Evolutionary conservation across 2,113 vertebrate genomes (phyloP).

Genomic region (Amblyornis subalaris): DNA sequence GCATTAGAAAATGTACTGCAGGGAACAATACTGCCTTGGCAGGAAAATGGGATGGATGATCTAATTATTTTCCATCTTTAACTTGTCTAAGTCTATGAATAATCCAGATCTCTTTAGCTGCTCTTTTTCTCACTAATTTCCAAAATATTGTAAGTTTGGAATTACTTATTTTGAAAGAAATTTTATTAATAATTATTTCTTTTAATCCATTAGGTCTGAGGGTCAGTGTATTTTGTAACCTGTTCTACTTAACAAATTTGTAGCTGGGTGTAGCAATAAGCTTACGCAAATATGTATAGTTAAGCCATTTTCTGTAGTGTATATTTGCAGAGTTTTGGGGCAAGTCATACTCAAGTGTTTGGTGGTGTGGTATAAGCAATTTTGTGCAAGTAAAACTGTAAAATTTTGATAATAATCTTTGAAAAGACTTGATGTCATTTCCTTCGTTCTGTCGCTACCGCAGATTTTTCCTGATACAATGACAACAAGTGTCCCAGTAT

Average conservation of each 20-base stretch:
- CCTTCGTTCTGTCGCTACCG: rapidly evolving
- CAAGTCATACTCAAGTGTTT: not conserved
- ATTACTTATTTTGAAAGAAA: not conserved
- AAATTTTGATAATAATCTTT: not conserved
- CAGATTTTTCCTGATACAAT: not conserved
- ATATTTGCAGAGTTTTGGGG: not conserved
- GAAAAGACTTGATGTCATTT: not conserved
- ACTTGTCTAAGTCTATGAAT: not conserved
- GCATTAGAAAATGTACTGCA: conserved; percentile 17
- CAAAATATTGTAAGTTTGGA: not conserved
- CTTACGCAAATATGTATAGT: not conserved
- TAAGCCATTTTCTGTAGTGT: not conserved
- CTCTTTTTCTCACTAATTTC: not conserved
- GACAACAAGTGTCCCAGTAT: not conserved
- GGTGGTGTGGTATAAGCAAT: not conserved
- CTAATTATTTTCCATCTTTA: conserved; percentile 48
- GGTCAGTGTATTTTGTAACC: conserved; percentile 1
- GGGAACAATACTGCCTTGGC: conserved; percentile 2
- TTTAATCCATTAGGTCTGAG: not conserved
- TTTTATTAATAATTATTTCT: not conserved
- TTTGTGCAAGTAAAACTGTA: not conserved
- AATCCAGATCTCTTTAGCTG: not conserved
- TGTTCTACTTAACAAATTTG: conserved; percentile 28
- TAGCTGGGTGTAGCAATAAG: conserved; percentile 1
- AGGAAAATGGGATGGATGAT: conserved; percentile 14